These are phyloP conservation scores for Tortrix viridana DNA, from an alignment of 2,888 invertebrate species.

Conservation along the genomic window DNA sequence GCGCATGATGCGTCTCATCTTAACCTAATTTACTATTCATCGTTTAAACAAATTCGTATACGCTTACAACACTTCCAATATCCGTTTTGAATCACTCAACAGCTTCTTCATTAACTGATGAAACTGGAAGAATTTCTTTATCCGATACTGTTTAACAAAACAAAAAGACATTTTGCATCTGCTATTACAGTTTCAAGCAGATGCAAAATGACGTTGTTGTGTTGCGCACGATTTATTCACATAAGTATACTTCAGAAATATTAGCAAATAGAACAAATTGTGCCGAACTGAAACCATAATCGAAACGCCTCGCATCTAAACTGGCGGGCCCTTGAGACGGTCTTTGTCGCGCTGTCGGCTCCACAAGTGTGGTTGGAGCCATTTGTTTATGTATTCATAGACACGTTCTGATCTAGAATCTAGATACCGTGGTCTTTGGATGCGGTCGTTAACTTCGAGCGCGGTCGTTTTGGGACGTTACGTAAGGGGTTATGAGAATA, in stretches of 20 bases:
- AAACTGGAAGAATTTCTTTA: too few species aligned
- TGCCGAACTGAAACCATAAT: constrained; percentile 10
- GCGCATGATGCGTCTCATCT: constrained; percentile 1
- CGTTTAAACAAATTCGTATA: neutral
- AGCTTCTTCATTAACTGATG: too few species aligned
- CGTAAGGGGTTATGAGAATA: too few species aligned
- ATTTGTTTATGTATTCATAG: constrained; percentile 20
- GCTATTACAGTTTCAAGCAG: too few species aligned
- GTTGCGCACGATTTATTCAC: too few species aligned
- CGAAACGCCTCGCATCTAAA: constrained; percentile 8
- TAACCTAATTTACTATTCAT: constrained; percentile 13
- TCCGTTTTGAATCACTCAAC: neutral
- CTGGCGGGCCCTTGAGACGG: constrained; percentile 14
- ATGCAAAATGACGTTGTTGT: too few species aligned
- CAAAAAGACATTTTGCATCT: too few species aligned
- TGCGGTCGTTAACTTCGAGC: constrained; percentile 13
- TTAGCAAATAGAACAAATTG: neutral
- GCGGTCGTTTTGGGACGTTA: neutral
- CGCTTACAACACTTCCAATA: neutral
- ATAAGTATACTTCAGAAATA: too few species aligned
- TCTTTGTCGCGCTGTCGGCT: constrained; percentile 15
- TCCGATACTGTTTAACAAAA: too few species aligned
- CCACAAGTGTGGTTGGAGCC: constrained; percentile 13
- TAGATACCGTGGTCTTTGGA: constrained; percentile 5
- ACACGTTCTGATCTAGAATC: constrained; percentile 17